Evolutionary conservation across 2,113 vertebrate genomes (phyloP).

Genomic region (Psittacara wagleri): DNA sequence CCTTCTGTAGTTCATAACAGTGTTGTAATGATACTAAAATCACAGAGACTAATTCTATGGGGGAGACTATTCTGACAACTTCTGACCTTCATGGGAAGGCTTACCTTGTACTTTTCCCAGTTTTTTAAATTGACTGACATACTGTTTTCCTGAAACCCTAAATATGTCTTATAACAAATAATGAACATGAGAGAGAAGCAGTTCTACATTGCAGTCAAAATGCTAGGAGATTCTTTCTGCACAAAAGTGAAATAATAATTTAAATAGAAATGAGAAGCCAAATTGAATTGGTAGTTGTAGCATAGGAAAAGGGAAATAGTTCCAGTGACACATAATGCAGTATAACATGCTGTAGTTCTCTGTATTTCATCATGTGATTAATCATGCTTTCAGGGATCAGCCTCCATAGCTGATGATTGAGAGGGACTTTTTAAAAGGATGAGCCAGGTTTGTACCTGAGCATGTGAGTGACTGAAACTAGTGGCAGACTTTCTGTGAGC

Average conservation of each 20-base stretch:
- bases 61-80: background rate
- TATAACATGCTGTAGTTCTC: background rate
- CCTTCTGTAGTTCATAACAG: background rate
- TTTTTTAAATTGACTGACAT: background rate
- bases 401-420: background rate
- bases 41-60: background rate
- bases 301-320: background rate
- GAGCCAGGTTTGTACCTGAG: background rate
- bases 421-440: background rate
- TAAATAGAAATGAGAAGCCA: background rate
- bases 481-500: background rate
- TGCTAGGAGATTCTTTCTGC: background rate
- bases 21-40: background rate
- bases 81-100: background rate
- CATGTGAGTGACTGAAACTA: background rate
- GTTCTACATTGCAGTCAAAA: background rate
- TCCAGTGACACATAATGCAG: background rate
- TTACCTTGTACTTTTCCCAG: background rate
- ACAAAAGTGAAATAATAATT: background rate
- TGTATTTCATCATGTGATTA: background rate
- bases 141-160: background rate
- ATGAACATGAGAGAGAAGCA: background rate
- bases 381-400: background rate
- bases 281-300: background rate
- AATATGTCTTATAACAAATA: background rate